These are phyloP conservation scores for Dryomyza anilis DNA, from an alignment of 2,888 invertebrate genomes.

Conservation along the genomic window DNA sequence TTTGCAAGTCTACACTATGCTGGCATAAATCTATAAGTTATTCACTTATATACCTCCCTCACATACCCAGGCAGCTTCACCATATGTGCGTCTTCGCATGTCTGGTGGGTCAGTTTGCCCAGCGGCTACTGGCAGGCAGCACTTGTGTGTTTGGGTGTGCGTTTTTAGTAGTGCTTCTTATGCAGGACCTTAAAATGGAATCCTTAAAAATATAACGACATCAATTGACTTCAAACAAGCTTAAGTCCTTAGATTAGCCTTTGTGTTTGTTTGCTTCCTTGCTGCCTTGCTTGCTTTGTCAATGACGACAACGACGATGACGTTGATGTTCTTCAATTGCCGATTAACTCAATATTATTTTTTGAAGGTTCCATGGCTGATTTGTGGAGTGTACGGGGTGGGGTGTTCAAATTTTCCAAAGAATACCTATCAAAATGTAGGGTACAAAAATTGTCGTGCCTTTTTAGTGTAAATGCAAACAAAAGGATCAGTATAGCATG, in stretches of 20 bases:
- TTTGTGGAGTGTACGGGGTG: no score
- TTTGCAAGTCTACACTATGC: constrained; percentile 6
- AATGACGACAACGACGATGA: background rate
- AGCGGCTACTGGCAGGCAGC: background rate
- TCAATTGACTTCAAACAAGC: constrained; percentile 27
- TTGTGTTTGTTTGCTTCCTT: constrained; percentile 13
- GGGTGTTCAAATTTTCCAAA: no score
- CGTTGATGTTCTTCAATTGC: constrained; percentile 29
- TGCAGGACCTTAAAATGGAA: background rate
- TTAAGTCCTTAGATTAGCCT: constrained; percentile 26
- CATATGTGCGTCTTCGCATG: background rate
- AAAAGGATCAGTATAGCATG: constrained; percentile 27
- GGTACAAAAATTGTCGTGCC: constrained; percentile 3
- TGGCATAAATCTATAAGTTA: background rate
- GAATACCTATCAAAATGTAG: background rate
- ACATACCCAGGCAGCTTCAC: background rate
- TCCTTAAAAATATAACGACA: constrained; percentile 15
- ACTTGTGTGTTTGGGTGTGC: background rate
- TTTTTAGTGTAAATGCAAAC: constrained; percentile 24
- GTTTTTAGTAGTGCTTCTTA: background rate
- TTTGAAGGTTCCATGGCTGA: constrained; percentile 21
- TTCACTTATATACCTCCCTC: background rate
- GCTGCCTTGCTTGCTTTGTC: background rate
- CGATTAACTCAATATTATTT: constrained; percentile 32
- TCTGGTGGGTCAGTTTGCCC: background rate